A percentile compares a stretch with the other conserved stretches of the same genome.
Conservation (phyloP, 2,797 vertebrate species). For the Sebastolobus alascanus region DNA sequence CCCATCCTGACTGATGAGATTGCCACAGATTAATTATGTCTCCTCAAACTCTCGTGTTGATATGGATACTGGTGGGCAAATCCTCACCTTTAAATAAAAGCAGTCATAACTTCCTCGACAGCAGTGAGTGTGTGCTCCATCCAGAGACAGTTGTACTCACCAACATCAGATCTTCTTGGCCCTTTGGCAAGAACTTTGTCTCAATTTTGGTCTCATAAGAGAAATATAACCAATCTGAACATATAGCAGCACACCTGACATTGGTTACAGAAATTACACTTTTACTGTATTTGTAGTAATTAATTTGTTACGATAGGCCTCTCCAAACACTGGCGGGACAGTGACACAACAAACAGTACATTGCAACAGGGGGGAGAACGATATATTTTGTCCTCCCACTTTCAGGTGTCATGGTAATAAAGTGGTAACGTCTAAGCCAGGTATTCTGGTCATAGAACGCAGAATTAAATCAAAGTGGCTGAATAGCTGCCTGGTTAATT, state of each 20-base stretch:
- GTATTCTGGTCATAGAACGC: no score
- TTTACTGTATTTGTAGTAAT: neutral
- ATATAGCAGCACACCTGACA: neutral
- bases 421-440: no score
- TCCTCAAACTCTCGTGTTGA: neutral
- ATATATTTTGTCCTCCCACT: neutral
- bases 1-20: neutral
- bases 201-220: neutral
- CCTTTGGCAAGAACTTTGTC: neutral
- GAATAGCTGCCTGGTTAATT: neutral
- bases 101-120: neutral
- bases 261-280: neutral
- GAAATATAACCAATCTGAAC: neutral
- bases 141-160: neutral
- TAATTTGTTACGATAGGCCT: neutral
- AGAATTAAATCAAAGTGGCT: neutral
- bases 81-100: neutral
- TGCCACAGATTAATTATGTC: slow-evolving; percentile 6
- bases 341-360: neutral
- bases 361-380: neutral
- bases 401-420: no score
- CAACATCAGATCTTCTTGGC: neutral
- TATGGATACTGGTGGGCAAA: neutral
- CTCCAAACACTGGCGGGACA: neutral
- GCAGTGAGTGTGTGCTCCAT: neutral